These are phyloP conservation scores for Montipora capricornis DNA, from an alignment of 64 coral and sea anemone genomes.

Conservation along the genomic window DNA sequence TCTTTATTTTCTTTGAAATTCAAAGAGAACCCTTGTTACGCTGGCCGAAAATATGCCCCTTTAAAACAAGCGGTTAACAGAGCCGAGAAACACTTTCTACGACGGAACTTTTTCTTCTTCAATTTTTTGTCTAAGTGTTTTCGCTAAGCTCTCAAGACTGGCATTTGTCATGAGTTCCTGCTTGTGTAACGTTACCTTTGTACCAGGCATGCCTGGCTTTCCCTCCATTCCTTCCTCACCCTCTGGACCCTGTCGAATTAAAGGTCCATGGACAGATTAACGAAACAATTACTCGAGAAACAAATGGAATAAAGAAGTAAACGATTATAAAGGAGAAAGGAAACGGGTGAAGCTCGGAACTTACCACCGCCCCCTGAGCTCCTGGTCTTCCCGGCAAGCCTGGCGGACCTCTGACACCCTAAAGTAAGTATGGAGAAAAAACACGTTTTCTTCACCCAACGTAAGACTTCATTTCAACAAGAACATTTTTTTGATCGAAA, in stretches of 20 bases:
- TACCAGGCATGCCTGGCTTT: conserved; percentile 19
- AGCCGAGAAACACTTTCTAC: no score
- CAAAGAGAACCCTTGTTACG: no score
- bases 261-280: not conserved
- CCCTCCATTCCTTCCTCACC: not conserved
- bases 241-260: conserved; percentile 8
- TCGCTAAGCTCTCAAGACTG: not conserved
- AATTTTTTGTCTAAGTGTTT: not conserved
- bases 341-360: not conserved
- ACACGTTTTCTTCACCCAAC: not conserved
- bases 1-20: no score
- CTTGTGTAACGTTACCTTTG: conserved; percentile 3
- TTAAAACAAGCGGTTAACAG: no score
- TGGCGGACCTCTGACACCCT: conserved; percentile 7
- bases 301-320: no score
- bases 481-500: no score
- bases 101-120: no score
- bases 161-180: not conserved
- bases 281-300: not conserved
- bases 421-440: not conserved
- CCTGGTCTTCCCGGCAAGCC: conserved; percentile 22
- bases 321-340: not conserved
- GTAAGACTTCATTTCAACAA: no score
- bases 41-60: no score
- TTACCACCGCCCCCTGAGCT: conserved; percentile 21